Percentiles rank a stretch among this genome's conserved stretches.
These are phyloP conservation scores for Meliscaeva auricollis DNA, from an alignment of 2,888 invertebrate genomes.

Conservation along the genomic window DNA sequence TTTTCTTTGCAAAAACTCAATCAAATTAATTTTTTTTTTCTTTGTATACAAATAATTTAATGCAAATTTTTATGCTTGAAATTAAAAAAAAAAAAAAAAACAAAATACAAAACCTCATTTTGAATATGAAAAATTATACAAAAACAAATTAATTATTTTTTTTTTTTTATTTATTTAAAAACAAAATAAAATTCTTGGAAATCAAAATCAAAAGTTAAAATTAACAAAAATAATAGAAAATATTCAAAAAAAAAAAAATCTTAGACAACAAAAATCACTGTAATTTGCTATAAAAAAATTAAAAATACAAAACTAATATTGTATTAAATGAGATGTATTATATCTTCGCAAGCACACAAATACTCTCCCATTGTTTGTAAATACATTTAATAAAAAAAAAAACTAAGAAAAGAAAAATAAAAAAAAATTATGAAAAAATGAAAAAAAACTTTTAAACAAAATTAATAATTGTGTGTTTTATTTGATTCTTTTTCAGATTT, in stretches of 20 bases:
- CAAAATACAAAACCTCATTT: slow-evolving; percentile 45
- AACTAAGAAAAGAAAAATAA: slow-evolving; percentile 28
- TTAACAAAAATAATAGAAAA: slow-evolving; percentile 35
- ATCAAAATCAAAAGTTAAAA: slow-evolving; percentile 58
- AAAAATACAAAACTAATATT: slow-evolving; percentile 50
- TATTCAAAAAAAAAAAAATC: slow-evolving; percentile 42
- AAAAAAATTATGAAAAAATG: slow-evolving; percentile 12
- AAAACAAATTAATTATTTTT: not conserved
- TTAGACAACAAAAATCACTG: slow-evolving; percentile 52
- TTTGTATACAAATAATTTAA: not conserved
- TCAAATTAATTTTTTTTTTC: slow-evolving; percentile 6
- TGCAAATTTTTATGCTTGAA: slow-evolving; percentile 40
- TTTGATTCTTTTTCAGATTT: not conserved
- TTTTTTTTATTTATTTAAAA: slow-evolving; percentile 1
- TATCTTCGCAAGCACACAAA: slow-evolving; percentile 68
- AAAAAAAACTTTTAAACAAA: slow-evolving; percentile 43
- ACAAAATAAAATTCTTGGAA: slow-evolving; percentile 42
- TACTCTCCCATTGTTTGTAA: slow-evolving; percentile 73
- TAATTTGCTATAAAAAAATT: slow-evolving; percentile 41
- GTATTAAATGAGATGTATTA: slow-evolving; percentile 51
- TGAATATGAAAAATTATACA: slow-evolving; percentile 16
- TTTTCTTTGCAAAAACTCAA: slow-evolving; percentile 35
- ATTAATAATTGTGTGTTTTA: not conserved
- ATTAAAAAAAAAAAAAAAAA: slow-evolving; percentile 3
- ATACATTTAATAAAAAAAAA: slow-evolving; percentile 44